Percentiles rank a stretch among this genome's conserved stretches.
phyloP scores from a whole-genome alignment of 2,888 invertebrate species.

The Oconnorella tubifera region DNA sequence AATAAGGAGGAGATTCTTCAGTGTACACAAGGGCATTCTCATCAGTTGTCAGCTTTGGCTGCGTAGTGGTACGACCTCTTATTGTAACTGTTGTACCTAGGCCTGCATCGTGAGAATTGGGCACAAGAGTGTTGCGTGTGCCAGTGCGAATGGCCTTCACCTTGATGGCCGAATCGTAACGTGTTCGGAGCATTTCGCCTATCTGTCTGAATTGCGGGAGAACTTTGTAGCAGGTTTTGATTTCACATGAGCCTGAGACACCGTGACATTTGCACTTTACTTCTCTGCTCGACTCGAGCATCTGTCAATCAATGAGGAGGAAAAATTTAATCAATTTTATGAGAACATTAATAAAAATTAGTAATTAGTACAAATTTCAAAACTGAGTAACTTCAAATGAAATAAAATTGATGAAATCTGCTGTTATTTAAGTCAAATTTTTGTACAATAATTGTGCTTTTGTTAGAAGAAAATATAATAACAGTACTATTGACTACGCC shows the following conservation, averaged over 20 bases:
- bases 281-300: constrained; percentile 66
- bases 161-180: constrained; percentile 86
- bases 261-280: constrained; percentile 84
- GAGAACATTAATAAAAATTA: no score
- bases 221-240: constrained; percentile 94
- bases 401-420: no score
- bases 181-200: constrained; percentile 81
- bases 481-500: no score
- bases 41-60: neutral
- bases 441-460: no score
- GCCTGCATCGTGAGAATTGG: constrained; percentile 20
- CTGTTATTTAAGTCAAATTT: no score
- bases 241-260: constrained; percentile 89
- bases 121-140: constrained; percentile 61
- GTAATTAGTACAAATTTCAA: no score
- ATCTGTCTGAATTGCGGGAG: constrained; percentile 84
- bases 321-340: constrained; percentile 29
- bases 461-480: no score
- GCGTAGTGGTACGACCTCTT: neutral
- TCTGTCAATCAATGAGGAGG: constrained; percentile 42
- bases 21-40: constrained; percentile 71
- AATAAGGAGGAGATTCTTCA: constrained; percentile 93
- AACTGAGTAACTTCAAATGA: no score
- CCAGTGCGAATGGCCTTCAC: constrained; percentile 57
- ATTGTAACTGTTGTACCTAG: neutral